Evolutionary conservation across 2,113 vertebrate species (phyloP).

Genomic region (Enhydra lutris): DNA sequence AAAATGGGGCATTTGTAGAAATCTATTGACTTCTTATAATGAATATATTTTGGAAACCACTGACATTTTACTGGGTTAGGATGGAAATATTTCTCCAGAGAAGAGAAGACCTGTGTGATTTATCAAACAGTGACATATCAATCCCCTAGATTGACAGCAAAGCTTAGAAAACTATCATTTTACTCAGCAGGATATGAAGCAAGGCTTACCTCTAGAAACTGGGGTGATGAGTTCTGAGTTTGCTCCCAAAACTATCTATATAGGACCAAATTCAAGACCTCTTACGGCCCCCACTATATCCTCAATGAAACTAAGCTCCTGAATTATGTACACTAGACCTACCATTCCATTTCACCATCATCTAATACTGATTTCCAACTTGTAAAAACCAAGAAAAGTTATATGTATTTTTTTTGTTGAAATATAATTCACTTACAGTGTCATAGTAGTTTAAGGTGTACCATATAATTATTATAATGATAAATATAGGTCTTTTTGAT

Average conservation of each 20-base stretch:
- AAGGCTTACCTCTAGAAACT: neutral
- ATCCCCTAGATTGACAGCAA: neutral
- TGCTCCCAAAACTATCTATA: neutral
- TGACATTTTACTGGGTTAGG: neutral
- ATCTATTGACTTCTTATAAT: neutral
- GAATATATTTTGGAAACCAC: neutral
- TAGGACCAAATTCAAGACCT: neutral
- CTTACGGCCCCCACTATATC: accelerated
- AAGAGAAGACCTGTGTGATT: neutral
- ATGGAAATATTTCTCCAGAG: neutral
- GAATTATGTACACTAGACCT: neutral
- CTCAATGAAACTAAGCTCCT: neutral
- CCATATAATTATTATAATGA: neutral
- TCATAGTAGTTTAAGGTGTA: neutral
- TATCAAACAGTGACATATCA: neutral
- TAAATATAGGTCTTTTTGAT: neutral
- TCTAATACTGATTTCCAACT: neutral
- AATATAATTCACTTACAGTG: neutral
- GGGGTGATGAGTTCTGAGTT: neutral
- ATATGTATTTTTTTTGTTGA: neutral
- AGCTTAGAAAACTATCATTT: neutral
- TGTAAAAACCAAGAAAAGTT: neutral
- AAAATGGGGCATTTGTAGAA: neutral
- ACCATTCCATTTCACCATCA: neutral
- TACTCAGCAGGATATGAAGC: neutral